Percentiles rank a stretch among this genome's conserved stretches.
These are phyloP conservation scores for Zhuqinia jingwanae DNA, from an alignment of 2,888 invertebrate genomes.

Conservation along the genomic window DNA sequence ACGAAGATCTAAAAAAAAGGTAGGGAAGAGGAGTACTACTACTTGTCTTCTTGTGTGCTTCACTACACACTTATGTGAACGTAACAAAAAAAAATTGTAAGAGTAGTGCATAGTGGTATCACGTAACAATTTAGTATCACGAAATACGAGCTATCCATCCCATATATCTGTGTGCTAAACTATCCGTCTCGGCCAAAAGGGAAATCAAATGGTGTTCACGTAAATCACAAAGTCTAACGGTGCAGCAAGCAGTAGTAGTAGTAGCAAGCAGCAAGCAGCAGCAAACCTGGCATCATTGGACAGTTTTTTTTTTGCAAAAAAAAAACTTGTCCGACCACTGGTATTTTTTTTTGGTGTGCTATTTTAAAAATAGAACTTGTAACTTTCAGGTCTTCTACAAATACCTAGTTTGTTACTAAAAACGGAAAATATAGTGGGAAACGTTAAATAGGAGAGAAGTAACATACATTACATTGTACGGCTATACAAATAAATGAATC, in stretches of 20 bases:
- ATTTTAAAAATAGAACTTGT: slow-evolving; percentile 9
- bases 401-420: neutral
- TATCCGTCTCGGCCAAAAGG: slow-evolving; percentile 68
- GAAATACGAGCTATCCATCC: slow-evolving; percentile 60
- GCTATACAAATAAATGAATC: neutral
- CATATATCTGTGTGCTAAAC: slow-evolving; percentile 62
- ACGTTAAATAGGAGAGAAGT: neutral
- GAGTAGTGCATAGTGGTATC: neutral
- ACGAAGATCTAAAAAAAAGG: slow-evolving; percentile 7
- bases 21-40: neutral
- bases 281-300: slow-evolving; percentile 48
- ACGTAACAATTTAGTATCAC: slow-evolving; percentile 45
- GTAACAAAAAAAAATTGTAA: slow-evolving; percentile 4
- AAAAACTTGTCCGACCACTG: slow-evolving; percentile 33
- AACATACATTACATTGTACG: neutral
- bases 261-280: too few relatives aligned
- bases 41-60: neutral
- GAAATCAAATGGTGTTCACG: slow-evolving; percentile 65
- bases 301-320: slow-evolving; percentile 32
- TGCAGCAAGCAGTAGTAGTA: slow-evolving; percentile 47
- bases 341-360: neutral
- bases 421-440: neutral
- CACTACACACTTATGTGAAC: too few relatives aligned
- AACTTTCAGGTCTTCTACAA: neutral
- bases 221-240: slow-evolving; percentile 63